Evolutionary conservation across 2,888 invertebrate genomes (phyloP), one percentile per base, ranked within the genome.

Genomic region (Spodoptera littoralis): DNA sequence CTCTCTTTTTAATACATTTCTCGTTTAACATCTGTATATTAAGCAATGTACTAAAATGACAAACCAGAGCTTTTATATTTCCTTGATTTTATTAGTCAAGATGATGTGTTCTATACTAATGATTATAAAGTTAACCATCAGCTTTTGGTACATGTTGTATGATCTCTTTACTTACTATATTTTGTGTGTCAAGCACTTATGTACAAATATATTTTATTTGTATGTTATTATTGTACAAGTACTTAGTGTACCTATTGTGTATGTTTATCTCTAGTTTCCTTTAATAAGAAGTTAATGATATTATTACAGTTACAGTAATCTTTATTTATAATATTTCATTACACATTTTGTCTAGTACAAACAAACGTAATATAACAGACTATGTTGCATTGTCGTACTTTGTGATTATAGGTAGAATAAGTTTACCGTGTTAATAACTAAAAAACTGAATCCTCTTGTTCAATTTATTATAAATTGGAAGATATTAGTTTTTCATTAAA

Each of bases 291-390:
- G 36, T 36, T 36, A 9, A 36, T 36, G 9, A 36, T 36, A 36
- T 9, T 36, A 36, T 36, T 36, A 36, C 36, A 36, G 36, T 36
- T 36, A 59, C 60, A 69, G 13, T 56, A 62, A 60, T 57, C 42
- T 59, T 9, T 43, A 48, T 50, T n/a, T n/a, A n/a, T 42, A 22
- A 47, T 24, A 64, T 60, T 63, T 52, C 54, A 66, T 75, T 60
- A 67, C 48, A 69, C 68, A 62, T 56, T 61, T 71, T 66, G 52
- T 54, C 48, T 65, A 74, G 76, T 79, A 79, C 75, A 77, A 79
- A 74, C 61, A 30, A 65, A 60, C 45, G 46, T 64, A 63, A 68
- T 53, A 57, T 1, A n/a, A n/a, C 27, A 60, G 51, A 22, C 49
- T 57, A 54, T 54, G 11, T 49, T 42, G 18, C 61, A 53, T 69